Percentiles rank a stretch among this genome's conserved stretches.
Conservation (phyloP, 2,113 vertebrate genomes). For the Alexandromys fortis region DNA sequence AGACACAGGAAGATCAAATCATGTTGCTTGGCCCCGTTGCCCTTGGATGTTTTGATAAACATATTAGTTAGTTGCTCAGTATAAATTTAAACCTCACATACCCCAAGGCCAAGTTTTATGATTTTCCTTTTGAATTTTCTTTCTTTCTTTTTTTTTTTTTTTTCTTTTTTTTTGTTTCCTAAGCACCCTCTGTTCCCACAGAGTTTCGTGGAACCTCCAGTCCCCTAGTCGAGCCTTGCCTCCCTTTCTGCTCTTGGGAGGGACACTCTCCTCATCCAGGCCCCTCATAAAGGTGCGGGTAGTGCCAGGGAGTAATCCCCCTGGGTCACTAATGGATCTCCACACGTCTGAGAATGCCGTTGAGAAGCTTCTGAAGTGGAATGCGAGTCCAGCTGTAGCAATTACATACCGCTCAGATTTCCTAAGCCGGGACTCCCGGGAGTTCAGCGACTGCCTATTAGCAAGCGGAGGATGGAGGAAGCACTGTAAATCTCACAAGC, state of each 20-base stretch:
- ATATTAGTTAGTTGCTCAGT: slow-evolving; percentile 63
- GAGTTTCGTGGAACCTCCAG: neutral
- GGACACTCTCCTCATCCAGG: slow-evolving; percentile 76
- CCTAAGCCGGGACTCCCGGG: slow-evolving; percentile 79
- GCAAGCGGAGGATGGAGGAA: slow-evolving; percentile 82
- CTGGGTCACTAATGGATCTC: slow-evolving; percentile 84
- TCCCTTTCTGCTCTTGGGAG: slow-evolving; percentile 42
- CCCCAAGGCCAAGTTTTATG: slow-evolving; percentile 39
- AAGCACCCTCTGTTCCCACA: slow-evolving; percentile 47
- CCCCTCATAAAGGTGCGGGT: slow-evolving; percentile 76
- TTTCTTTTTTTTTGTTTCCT: slow-evolving; percentile 8
- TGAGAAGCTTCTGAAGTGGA: slow-evolving; percentile 85
- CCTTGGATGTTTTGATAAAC: slow-evolving; percentile 75
- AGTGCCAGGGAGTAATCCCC: slow-evolving; percentile 81
- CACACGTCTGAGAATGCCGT: slow-evolving; percentile 87
- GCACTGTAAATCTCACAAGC: slow-evolving; percentile 83
- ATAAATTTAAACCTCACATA: slow-evolving; percentile 73
- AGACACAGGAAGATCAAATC: slow-evolving; percentile 80
- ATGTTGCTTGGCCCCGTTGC: slow-evolving; percentile 64
- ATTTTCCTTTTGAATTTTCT: slow-evolving; percentile 55
- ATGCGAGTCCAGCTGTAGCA: slow-evolving; percentile 83
- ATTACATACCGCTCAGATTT: slow-evolving; percentile 84
- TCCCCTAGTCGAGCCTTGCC: slow-evolving; percentile 69
- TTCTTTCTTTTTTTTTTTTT: neutral
- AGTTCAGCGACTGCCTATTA: slow-evolving; percentile 85